Conservation (phyloP, 2,888 invertebrate species). For the Cantharis nigra region DNA sequence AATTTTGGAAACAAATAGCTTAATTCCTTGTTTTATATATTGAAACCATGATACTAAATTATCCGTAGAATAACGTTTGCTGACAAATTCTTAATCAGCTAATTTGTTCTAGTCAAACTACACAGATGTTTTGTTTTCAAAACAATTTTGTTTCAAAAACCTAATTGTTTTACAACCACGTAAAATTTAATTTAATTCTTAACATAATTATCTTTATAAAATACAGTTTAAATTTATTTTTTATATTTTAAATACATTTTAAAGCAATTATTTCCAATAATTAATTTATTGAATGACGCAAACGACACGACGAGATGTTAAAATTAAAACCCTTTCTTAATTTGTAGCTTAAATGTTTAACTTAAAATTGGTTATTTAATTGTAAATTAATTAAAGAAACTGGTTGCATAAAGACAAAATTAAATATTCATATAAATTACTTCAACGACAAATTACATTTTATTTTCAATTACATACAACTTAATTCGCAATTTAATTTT, state of each 20-base stretch:
- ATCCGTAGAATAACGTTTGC: background rate
- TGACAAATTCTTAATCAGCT: conserved; percentile 3
- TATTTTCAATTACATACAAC: background rate
- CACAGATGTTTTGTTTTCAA: conserved; percentile 3
- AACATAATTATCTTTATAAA: background rate
- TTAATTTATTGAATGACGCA: background rate
- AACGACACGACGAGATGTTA: background rate
- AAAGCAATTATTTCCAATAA: background rate
- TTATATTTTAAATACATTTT: background rate
- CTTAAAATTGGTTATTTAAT: background rate
- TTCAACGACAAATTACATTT: background rate
- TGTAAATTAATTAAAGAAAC: background rate
- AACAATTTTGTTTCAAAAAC: background rate
- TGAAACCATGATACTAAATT: conserved; percentile 5
- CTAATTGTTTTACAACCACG: background rate
- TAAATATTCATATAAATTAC: background rate
- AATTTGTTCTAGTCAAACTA: conserved; percentile 1
- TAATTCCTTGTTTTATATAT: conserved; percentile 18
- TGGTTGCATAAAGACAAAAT: background rate
- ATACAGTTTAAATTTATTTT: background rate
- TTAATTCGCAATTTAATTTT: background rate
- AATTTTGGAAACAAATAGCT: conserved; percentile 16
- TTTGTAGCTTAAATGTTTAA: background rate
- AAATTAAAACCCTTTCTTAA: background rate
- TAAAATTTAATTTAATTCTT: background rate